These are phyloP conservation scores for Notothenia coriiceps DNA, from an alignment of 2,113 vertebrate species.

Conservation along the genomic window DNA sequence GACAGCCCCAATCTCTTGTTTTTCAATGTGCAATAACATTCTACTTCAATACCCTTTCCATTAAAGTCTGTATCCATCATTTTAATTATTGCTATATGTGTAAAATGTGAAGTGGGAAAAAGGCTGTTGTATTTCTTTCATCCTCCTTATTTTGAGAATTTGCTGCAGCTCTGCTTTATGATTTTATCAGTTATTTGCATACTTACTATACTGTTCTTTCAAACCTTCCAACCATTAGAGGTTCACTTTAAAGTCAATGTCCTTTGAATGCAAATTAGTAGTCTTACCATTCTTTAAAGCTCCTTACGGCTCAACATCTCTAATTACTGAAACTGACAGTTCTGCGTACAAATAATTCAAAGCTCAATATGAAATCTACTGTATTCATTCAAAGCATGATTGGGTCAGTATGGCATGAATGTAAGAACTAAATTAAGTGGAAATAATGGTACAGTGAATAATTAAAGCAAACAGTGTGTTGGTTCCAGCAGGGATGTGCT, in stretches of 20 bases:
- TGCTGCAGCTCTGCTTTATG: slow-evolving; percentile 31
- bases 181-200: slow-evolving; percentile 36
- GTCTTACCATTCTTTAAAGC: background rate
- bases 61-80: slow-evolving; percentile 2
- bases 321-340: slow-evolving; percentile 46
- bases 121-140: slow-evolving; percentile 1
- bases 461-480: slow-evolving; percentile 12
- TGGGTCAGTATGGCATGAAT: slow-evolving; percentile 12
- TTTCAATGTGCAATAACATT: slow-evolving; percentile 18
- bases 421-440: slow-evolving; percentile 19
- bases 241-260: slow-evolving; percentile 34
- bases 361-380: background rate
- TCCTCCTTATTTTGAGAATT: slow-evolving; percentile 7
- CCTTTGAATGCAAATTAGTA: slow-evolving; percentile 57
- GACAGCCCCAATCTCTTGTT: background rate
- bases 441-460: slow-evolving; percentile 31
- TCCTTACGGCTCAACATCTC: slow-evolving; percentile 23
- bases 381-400: background rate
- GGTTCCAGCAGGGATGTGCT: slow-evolving; percentile 8
- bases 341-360: slow-evolving; percentile 25
- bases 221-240: slow-evolving; percentile 29
- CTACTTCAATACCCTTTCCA: background rate
- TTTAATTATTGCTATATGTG: slow-evolving; percentile 25
- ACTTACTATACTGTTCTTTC: slow-evolving; percentile 5
- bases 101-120: background rate